Base-by-base conservation (phyloP, 2,888 invertebrate species). In the Sipha maydis region DNA sequence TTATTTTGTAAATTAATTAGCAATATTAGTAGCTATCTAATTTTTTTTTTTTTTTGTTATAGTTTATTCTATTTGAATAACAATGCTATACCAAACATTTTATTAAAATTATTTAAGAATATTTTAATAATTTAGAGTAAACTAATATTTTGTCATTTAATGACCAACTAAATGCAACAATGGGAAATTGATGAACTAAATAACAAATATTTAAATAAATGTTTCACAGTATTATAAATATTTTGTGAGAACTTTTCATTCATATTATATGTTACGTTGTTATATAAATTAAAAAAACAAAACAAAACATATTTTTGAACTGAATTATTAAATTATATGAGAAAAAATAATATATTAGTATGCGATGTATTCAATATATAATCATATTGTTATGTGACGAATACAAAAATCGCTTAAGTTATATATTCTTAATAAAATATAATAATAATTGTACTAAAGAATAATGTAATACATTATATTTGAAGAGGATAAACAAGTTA, bases 321-420 rank as follows among this genome's bases (percentile, higher is more conserved):
- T 69, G 69, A 67, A 69, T 48, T 67, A 69, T 69, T 25, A 28
- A 69, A 28, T 28, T 41, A 41, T 41, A 11, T 25, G 17, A 78
- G 38, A 34, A 67, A 38, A 38, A 41, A 79, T 14, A 38, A 61
- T 38, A 61, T 61, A 14, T 19, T 67, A 67, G 8, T 38, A 69
- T 48, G 31, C 28, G 69, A 71, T 48, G 82, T 71, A 69, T 34
- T 34, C 34, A 34, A 34, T 69, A 25, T 48, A 48, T 31, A 82
- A 48, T 28, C 41, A 71, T 83, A 34, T 25, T 48, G 48, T 83
- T 71, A 83, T 83, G 71, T 83, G 25, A 83, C 14, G 71, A 71
- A 21, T 31, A 31, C 7, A 25, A 71, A 71, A 48, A 77, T 8
- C n/a, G 3, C 17, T 3, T 11, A 11, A 48, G 4, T 31, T 28